Conservation (phyloP, 2,888 invertebrate genomes). For the Elmis aenea region DNA sequence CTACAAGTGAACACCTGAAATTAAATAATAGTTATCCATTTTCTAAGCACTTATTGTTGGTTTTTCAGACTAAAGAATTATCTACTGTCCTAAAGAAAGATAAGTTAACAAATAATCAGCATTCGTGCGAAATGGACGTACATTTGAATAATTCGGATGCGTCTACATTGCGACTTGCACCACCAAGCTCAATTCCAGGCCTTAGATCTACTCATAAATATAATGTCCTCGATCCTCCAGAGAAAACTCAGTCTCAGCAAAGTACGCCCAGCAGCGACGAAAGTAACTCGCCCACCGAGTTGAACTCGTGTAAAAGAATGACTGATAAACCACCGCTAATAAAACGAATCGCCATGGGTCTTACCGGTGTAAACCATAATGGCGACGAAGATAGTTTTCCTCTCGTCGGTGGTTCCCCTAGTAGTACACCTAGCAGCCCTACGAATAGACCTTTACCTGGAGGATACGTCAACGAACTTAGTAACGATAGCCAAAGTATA, state of each 20-base stretch:
- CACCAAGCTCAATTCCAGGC: slow-evolving; percentile 65
- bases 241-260: slow-evolving; percentile 48
- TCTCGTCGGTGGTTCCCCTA: slow-evolving; percentile 56
- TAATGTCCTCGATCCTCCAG: slow-evolving; percentile 46
- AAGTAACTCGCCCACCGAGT: slow-evolving; percentile 81
- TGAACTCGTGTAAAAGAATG: slow-evolving; percentile 78
- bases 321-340: slow-evolving; percentile 75
- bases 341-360: slow-evolving; percentile 72
- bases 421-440: slow-evolving; percentile 54
- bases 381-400: slow-evolving; percentile 66
- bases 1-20: no score
- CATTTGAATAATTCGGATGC: slow-evolving; percentile 49
- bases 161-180: slow-evolving; percentile 48
- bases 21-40: no score
- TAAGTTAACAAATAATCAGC: slow-evolving; percentile 33
- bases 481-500: slow-evolving; percentile 56
- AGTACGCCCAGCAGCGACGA: slow-evolving; percentile 73
- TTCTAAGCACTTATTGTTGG: no score
- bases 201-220: slow-evolving; percentile 59
- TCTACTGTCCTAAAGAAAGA: slow-evolving; percentile 37
- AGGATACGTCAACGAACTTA: slow-evolving; percentile 74
- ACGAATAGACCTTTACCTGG: slow-evolving; percentile 64
- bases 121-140: slow-evolving; percentile 49
- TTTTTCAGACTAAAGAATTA: slow-evolving; percentile 44
- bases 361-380: slow-evolving; percentile 54